Evolutionary conservation across 2,797 vertebrate species (phyloP).

Genomic region (Squalus acanthias): DNA sequence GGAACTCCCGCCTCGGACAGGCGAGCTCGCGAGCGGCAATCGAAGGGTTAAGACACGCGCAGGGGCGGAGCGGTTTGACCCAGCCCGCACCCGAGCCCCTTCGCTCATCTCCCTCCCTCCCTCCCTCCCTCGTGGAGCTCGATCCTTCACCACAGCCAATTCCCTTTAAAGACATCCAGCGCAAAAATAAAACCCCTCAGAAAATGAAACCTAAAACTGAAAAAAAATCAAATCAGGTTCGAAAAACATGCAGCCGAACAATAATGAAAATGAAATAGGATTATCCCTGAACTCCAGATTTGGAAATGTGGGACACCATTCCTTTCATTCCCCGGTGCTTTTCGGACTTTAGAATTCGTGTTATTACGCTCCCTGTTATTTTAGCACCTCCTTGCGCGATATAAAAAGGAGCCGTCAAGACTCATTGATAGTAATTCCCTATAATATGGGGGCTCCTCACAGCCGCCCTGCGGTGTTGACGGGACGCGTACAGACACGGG

Average conservation of each 20-base stretch:
- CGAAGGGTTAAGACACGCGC: too few species aligned
- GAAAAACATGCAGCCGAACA: background rate
- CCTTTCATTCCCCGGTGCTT: background rate
- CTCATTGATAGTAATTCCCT: background rate
- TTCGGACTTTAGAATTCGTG: background rate
- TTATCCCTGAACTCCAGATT: background rate
- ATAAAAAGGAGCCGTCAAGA: background rate
- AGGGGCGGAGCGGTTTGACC: too few species aligned
- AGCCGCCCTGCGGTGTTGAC: background rate
- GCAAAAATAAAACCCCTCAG: background rate
- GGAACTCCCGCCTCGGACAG: too few species aligned
- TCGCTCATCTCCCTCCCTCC: too few species aligned
- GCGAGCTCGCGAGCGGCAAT: too few species aligned
- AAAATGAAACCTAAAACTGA: background rate
- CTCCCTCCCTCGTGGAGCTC: too few species aligned
- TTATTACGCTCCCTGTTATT: background rate
- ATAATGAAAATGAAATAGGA: background rate
- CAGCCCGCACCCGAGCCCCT: too few species aligned
- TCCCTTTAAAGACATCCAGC: background rate
- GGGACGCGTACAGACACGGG: too few species aligned
- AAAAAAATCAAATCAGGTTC: background rate
- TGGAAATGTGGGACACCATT: background rate
- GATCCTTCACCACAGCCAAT: too few species aligned
- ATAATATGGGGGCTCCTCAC: background rate
- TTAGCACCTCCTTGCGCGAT: background rate